Percentiles rank a stretch among this genome's conserved stretches.
phyloP scores from a whole-genome alignment of 23 tunicate species.

The Styela clava region DNA sequence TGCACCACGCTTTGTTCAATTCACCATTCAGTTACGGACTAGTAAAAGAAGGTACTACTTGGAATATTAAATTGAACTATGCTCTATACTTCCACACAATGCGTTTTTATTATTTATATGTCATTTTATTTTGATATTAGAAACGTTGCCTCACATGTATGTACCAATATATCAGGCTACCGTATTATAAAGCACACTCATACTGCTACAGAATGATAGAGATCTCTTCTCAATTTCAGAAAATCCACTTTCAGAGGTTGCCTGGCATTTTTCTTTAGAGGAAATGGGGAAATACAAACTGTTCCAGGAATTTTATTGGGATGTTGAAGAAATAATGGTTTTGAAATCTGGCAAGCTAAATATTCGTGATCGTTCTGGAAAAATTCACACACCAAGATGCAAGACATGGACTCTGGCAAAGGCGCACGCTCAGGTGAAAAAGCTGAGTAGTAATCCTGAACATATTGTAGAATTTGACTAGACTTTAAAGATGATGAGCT shows the following conservation, averaged over 20 bases:
- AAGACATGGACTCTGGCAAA: constrained; percentile 71
- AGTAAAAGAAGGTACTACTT: constrained; percentile 60
- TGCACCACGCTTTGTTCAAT: constrained; percentile 38
- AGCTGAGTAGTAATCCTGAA: background rate
- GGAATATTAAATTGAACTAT: too few species aligned
- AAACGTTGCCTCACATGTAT: too few species aligned
- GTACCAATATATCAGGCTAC: too few species aligned
- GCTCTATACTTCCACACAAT: too few species aligned
- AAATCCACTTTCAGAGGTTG: constrained; percentile 22
- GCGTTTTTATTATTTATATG: too few species aligned
- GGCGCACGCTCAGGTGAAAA: constrained; percentile 84
- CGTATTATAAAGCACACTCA: too few species aligned
- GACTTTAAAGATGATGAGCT: too few species aligned
- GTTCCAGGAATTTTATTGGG: constrained; percentile 62
- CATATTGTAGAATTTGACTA: too few species aligned
- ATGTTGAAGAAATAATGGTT: constrained; percentile 47
- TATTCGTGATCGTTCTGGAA: constrained; percentile 42
- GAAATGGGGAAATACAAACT: constrained; percentile 27
- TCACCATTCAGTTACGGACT: constrained; percentile 54
- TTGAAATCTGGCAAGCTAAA: constrained; percentile 31
- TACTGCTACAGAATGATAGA: too few species aligned
- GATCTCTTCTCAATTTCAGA: too few species aligned
- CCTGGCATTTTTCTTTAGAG: constrained; percentile 38
- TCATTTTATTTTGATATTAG: too few species aligned
- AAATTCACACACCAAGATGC: constrained; percentile 51